A percentile compares a stretch with the other conserved stretches of the same genome.
phyloP scores from a whole-genome alignment of 2,113 vertebrate genomes.

The Gadus chalcogrammus region DNA sequence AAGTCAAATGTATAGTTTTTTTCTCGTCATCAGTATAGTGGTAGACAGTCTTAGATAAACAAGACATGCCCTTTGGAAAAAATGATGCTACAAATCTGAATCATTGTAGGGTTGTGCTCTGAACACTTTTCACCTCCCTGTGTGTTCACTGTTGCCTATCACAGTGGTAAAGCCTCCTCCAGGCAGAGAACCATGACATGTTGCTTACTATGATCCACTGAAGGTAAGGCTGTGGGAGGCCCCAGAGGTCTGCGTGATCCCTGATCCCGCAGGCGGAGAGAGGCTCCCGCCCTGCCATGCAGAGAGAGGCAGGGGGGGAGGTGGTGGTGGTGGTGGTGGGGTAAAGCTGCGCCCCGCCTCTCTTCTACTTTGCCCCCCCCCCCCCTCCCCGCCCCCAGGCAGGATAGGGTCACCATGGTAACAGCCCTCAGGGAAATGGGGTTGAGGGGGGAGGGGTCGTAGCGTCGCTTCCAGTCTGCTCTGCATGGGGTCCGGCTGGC shows the following conservation, averaged over 20 bases:
- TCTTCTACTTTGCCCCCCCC: neutral
- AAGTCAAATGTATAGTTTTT: no score
- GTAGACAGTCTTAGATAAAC: no score
- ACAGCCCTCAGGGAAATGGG: conserved; percentile 26
- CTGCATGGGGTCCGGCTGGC: conserved; percentile 16
- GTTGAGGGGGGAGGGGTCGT: neutral
- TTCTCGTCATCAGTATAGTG: no score
- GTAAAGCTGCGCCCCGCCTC: conserved; percentile 31
- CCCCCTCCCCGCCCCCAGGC: conserved; percentile 6
- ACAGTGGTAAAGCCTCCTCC: no score
- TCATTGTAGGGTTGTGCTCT: no score
- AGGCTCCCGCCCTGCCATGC: conserved; percentile 38
- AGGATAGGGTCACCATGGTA: conserved; percentile 53
- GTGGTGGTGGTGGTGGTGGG: neutral
- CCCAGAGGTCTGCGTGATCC: conserved; percentile 65
- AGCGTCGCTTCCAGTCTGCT: conserved; percentile 25
- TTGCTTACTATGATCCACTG: no score
- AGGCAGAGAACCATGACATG: no score
- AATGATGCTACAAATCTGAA: no score
- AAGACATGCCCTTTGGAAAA: no score
- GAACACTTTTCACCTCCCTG: no score
- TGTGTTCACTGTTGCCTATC: no score
- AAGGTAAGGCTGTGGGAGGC: neutral
- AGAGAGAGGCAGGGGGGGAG: conserved; percentile 43
- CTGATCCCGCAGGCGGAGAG: conserved; percentile 17